A percentile compares a stretch with the other conserved stretches of the same genome.
These are phyloP conservation scores for Mesoligia furuncula DNA, from an alignment of 2,888 invertebrate genomes.

Conservation along the genomic window DNA sequence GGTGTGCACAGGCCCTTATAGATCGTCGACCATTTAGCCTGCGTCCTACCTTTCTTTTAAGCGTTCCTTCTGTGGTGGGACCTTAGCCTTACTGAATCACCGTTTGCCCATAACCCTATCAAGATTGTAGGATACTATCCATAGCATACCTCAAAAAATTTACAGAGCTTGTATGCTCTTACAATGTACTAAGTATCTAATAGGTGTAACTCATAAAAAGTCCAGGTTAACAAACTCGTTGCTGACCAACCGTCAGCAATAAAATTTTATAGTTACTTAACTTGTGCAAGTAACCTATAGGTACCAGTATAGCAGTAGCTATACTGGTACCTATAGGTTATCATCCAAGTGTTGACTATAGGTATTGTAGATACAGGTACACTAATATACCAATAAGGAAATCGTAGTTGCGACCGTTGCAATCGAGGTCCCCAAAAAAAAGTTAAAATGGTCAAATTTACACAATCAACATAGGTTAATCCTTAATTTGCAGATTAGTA, in stretches of 20 bases:
- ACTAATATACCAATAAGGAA: constrained; percentile 13
- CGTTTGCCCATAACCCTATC: neutral
- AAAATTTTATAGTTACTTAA: constrained; percentile 46
- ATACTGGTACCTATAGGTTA: constrained; percentile 26
- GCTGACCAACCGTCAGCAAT: constrained; percentile 34
- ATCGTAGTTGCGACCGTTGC: neutral
- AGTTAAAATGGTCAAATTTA: neutral
- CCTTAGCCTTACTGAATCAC: neutral
- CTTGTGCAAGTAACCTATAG: constrained; percentile 21
- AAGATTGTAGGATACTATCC: neutral
- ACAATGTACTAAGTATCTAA: constrained; percentile 3
- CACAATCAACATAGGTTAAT: neutral
- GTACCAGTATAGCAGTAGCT: no score
- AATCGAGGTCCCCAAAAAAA: neutral
- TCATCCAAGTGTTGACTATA: neutral
- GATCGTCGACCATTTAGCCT: neutral
- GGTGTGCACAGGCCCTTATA: no score
- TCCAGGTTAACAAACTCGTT: constrained; percentile 36
- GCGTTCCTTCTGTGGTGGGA: neutral
- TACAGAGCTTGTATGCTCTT: neutral
- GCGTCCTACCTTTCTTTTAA: neutral
- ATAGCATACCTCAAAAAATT: neutral
- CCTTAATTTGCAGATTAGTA: neutral
- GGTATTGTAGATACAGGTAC: neutral
- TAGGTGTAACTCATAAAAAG: constrained; percentile 12